A percentile compares a stretch with the other conserved stretches of the same genome.
Conservation (phyloP, 1,140 invertebrate genomes). For the Tetramorium parvispinum region DNA sequence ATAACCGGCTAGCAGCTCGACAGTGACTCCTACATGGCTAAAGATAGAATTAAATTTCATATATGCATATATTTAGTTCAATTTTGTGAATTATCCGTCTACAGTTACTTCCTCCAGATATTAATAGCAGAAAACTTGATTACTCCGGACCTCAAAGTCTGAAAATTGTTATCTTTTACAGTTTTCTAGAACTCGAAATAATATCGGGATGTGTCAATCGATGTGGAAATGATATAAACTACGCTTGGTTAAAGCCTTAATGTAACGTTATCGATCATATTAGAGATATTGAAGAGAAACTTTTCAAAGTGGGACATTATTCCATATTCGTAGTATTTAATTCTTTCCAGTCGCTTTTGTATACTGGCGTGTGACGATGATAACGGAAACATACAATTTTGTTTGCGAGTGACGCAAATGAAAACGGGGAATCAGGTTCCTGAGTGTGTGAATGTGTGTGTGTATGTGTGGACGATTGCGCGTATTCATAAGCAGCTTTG, state of each 20-base stretch:
- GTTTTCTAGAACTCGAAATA: constrained; percentile 45
- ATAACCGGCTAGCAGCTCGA: constrained; percentile 35
- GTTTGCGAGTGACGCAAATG: constrained; percentile 41
- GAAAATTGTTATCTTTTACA: constrained; percentile 48
- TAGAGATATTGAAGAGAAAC: constrained; percentile 18
- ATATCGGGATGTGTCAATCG: constrained; percentile 34
- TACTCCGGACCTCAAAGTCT: constrained; percentile 2
- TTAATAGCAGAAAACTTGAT: constrained; percentile 32
- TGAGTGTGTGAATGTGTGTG: constrained; percentile 65
- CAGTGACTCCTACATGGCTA: constrained; percentile 35
- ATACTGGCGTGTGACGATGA: constrained; percentile 46
- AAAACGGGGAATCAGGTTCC: constrained; percentile 60
- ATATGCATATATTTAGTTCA: constrained; percentile 49
- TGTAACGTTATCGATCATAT: constrained; percentile 20
- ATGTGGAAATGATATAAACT: constrained; percentile 27
- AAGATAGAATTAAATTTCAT: constrained; percentile 57
- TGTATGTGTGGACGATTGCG: constrained; percentile 66
- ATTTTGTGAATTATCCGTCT: constrained; percentile 42
- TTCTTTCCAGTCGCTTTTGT: constrained; percentile 57
- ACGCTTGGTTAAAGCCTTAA: constrained; percentile 37
- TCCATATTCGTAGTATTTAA: constrained; percentile 65
- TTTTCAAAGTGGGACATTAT: constrained; percentile 53
- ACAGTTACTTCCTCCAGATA: constrained; percentile 41
- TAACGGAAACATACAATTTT: constrained; percentile 50
- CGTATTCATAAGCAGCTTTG: constrained; percentile 61